Conservation (phyloP, 1,140 invertebrate genomes). For the Gryon sp. region DNA sequence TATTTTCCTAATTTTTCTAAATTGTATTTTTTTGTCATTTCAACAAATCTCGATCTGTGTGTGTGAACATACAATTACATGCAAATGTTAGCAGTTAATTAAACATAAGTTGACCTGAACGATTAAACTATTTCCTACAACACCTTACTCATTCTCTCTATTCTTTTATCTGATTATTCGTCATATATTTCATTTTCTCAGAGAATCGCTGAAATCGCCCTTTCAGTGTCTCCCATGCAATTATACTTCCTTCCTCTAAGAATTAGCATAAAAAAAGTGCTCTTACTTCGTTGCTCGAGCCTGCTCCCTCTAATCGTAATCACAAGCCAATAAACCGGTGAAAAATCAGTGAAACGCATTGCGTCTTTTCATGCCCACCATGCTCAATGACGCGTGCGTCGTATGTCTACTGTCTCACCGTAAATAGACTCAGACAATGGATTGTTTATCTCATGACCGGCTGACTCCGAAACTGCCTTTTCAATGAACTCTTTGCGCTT, state of each 20-base stretch:
- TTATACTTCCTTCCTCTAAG: slow-evolving; percentile 53
- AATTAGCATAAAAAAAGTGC: slow-evolving; percentile 27
- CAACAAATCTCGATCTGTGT: too few relatives aligned
- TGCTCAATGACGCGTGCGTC: slow-evolving; percentile 51
- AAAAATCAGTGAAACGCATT: slow-evolving; percentile 49
- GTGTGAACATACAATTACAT: too few relatives aligned
- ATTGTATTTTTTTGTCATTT: too few relatives aligned
- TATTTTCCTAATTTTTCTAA: too few relatives aligned
- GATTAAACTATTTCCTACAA: neutral
- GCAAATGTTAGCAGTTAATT: too few relatives aligned
- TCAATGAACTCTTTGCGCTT: slow-evolving; percentile 35
- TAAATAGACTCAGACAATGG: slow-evolving; percentile 35
- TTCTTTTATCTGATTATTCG: neutral
- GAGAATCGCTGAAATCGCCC: slow-evolving; percentile 6
- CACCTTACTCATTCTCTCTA: too few relatives aligned
- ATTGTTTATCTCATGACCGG: slow-evolving; percentile 52
- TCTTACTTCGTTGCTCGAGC: neutral
- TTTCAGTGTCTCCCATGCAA: slow-evolving; percentile 24
- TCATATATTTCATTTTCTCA: slow-evolving; percentile 19
- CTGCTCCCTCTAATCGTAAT: slow-evolving; percentile 35
- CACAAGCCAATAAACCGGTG: slow-evolving; percentile 47
- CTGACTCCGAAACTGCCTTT: slow-evolving; percentile 22
- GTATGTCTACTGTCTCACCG: neutral
- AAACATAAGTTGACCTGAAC: too few relatives aligned
- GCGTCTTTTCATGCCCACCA: slow-evolving; percentile 53